Percentiles rank a stretch among this genome's conserved stretches.
phyloP scores from a whole-genome alignment of 2,888 invertebrate species.

The Erebia palarica region DNA sequence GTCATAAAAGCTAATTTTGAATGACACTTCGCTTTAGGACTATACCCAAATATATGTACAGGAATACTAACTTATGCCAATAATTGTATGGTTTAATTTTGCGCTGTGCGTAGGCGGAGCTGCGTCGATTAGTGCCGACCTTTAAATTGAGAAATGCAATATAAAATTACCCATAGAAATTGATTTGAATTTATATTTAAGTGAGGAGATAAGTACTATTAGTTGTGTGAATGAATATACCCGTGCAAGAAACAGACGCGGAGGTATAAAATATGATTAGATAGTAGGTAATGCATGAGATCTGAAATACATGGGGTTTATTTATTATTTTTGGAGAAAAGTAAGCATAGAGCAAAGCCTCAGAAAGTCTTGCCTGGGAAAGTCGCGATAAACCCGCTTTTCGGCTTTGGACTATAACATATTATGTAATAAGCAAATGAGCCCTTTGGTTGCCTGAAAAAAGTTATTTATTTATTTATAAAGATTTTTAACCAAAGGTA shows the following conservation, averaged over 20 bases:
- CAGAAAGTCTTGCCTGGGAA: too few relatives aligned
- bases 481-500: too few relatives aligned
- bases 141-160: constrained; percentile 19
- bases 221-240: constrained; percentile 27
- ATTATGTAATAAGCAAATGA: too few relatives aligned
- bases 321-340: not conserved
- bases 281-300: not conserved
- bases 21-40: too few relatives aligned
- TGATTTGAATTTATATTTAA: constrained; percentile 28
- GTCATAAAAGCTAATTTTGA: too few relatives aligned
- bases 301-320: not conserved
- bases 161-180: constrained; percentile 25
- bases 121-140: not conserved
- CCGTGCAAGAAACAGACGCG: constrained; percentile 39
- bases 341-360: too few relatives aligned
- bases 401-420: too few relatives aligned
- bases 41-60: too few relatives aligned
- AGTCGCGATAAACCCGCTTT: too few relatives aligned
- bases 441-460: too few relatives aligned
- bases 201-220: constrained; percentile 44
- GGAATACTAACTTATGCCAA: not conserved
- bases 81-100: not conserved
- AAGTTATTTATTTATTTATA: too few relatives aligned
- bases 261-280: constrained; percentile 34
- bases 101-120: not conserved